Base-by-base conservation (phyloP, 2,888 invertebrate species). In the Leucophenga montana region DNA sequence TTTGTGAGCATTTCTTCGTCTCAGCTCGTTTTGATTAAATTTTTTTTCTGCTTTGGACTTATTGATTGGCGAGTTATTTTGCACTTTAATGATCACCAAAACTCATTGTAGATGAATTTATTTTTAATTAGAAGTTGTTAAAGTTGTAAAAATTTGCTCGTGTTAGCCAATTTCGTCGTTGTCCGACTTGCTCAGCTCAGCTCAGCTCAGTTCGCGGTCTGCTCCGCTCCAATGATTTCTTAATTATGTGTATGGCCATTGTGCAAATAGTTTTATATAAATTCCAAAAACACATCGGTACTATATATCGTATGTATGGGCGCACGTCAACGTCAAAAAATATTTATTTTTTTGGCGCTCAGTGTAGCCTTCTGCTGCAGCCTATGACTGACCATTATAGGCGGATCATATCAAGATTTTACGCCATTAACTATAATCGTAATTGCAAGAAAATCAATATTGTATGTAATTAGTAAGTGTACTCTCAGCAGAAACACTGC, bases 101-200 rank as follows among this genome's bases (percentile, higher is more conserved):
- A 73, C 71, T 70, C 68, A 74, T 73, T 68, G 73, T 20, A 77
- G 73, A 81, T 81, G 75, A 81, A 74, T 79, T 78, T 71, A 69
- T 70, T 73, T 84, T 81, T 81, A 84, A 81, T 81, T 84, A 81
- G 76, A 84, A 74, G 79, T 78, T 78, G 85, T 81, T 79, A 84
- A 81, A 83, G 82, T 77, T 70, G 82, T 83, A 72, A 82, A 73
- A 79, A 75, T 76, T 81, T 83, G 77, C 75, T 79, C 80, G 74
- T 71, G 68, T 75, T 71, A 53, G 73, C 76, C 61, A 72, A 71
- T 72, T 73, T 68, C 77, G 71, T 20, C 31, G 61, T 62, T 33
- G 59, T 61, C 27, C 33, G n/a, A 61, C 20, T 53, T 16, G 9
- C 39, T 39, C 11, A 39, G 39, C 39, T 5, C 39, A 5, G 39